Evolutionary conservation across 1,140 invertebrate genomes (phyloP), one percentile per base, ranked within the genome.

Genomic region (Euwallacea similis): DNA sequence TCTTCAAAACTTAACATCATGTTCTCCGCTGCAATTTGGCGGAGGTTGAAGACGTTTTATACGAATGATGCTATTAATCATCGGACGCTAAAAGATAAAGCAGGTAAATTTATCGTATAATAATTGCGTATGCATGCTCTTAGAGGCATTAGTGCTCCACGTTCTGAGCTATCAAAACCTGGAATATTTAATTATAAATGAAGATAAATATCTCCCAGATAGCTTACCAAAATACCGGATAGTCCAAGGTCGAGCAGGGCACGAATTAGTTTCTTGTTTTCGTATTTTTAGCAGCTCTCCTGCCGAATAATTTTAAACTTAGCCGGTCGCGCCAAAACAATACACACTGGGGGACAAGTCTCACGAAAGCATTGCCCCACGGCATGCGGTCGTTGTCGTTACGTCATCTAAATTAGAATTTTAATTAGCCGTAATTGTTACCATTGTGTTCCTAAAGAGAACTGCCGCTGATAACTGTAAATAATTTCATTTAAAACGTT

Each of bases 401-500:
- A 56, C 11, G 11, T 15, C 8, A 55, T 13, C 44, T 10, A 13
- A 55, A 54, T 56, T 15, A 15, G 11, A 15, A 56, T 56, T 66
- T 9, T 66, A 66, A 66, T 66, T 55, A 66, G 21, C 7, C 50
- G 13, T 66, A 66, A 64, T 66, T 66, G 53, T 55, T 56, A 15
- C 53, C 4, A 66, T 56, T 56, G 64, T 66, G 33, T 44, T 55
- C 13, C 11, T 56, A 56, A 66, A 66, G 42, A 50, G 46, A 64
- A 21, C 13, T 64, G 16, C n/a, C n/a, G 46, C 7, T 42, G 62
- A 66, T 66, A 66, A 66, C 64, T 66, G 53, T 66, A 56, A 56
- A 66, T 41, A 66, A 66, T 66, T 66, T 55, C 64, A 66, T 54
- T 66, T 50, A n/a, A 65, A 66, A 56, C 56, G 64, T 66, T 66